These are phyloP conservation scores for Aporophyla nigra DNA, from an alignment of 2,888 invertebrate species.

Conservation along the genomic window DNA sequence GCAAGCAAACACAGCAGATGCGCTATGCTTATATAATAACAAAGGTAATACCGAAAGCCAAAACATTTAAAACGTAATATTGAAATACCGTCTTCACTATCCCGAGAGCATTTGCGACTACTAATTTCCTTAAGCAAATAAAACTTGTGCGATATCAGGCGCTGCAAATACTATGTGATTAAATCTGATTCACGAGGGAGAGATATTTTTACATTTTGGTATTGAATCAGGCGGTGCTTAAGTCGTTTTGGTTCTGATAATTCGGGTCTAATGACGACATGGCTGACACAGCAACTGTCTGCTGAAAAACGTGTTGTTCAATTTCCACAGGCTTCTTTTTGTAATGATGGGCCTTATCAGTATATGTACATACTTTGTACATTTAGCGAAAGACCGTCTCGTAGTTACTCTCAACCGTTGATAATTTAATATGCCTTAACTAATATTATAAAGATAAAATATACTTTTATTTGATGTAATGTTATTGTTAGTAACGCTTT, in stretches of 20 bases:
- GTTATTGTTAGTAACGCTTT: too few relatives aligned
- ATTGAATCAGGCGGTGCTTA: neutral
- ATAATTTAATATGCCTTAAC: too few relatives aligned
- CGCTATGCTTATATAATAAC: neutral
- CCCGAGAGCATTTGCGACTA: neutral
- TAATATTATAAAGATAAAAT: too few relatives aligned
- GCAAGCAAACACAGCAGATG: neutral
- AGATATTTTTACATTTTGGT: neutral
- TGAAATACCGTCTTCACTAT: neutral
- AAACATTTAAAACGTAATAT: neutral
- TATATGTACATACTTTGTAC: too few relatives aligned
- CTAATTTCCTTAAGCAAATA: neutral
- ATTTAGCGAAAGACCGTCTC: too few relatives aligned
- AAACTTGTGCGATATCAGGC: neutral
- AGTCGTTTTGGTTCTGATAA: neutral
- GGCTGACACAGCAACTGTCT: too few relatives aligned
- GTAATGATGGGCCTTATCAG: too few relatives aligned
- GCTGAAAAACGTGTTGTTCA: too few relatives aligned
- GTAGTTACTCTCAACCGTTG: too few relatives aligned
- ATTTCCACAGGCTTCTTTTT: too few relatives aligned
- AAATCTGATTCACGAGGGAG: constrained; percentile 1
- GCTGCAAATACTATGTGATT: neutral
- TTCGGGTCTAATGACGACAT: too few relatives aligned
- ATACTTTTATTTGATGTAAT: too few relatives aligned
- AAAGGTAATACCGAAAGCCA: neutral